Conservation (phyloP, 2,888 invertebrate genomes). For the Oxycera nigricornis region DNA sequence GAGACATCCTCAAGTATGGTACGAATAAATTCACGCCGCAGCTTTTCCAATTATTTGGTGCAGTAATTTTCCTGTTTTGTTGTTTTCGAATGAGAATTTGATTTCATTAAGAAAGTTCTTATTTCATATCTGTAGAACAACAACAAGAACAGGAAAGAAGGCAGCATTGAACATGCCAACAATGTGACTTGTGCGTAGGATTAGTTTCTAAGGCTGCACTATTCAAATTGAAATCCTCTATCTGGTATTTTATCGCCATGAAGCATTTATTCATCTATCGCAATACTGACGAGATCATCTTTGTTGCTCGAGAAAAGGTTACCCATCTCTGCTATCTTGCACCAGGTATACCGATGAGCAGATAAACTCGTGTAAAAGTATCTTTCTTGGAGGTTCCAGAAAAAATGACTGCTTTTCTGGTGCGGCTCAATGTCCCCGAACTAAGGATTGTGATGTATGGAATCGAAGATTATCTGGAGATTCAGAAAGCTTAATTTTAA, state of each 20-base stretch:
- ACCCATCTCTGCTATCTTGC: not conserved
- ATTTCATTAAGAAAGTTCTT: not conserved
- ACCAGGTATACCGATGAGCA: not conserved
- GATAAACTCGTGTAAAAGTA: not conserved
- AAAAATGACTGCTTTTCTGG: not conserved
- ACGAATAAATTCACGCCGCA: slow-evolving; percentile 9
- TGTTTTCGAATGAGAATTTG: not conserved
- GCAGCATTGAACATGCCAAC: no score
- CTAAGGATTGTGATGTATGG: slow-evolving; percentile 21
- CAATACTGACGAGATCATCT: not conserved
- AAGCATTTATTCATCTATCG: not conserved
- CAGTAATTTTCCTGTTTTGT: not conserved
- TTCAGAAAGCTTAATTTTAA: slow-evolving; percentile 13
- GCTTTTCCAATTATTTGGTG: slow-evolving; percentile 22
- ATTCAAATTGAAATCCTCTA: not conserved
- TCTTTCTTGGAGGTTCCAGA: not conserved
- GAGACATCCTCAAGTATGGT: not conserved
- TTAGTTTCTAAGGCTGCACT: no score
- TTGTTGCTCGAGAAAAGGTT: no score
- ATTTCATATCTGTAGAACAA: no score
- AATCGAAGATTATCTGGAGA: slow-evolving; percentile 7
- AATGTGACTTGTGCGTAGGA: no score
- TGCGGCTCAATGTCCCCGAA: slow-evolving; percentile 13
- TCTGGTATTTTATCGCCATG: not conserved
- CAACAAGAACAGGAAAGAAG: no score